A percentile compares a stretch with the other conserved stretches of the same genome.
These are phyloP conservation scores for Ochotona princeps DNA, from an alignment of 2,113 vertebrate genomes.

Conservation along the genomic window DNA sequence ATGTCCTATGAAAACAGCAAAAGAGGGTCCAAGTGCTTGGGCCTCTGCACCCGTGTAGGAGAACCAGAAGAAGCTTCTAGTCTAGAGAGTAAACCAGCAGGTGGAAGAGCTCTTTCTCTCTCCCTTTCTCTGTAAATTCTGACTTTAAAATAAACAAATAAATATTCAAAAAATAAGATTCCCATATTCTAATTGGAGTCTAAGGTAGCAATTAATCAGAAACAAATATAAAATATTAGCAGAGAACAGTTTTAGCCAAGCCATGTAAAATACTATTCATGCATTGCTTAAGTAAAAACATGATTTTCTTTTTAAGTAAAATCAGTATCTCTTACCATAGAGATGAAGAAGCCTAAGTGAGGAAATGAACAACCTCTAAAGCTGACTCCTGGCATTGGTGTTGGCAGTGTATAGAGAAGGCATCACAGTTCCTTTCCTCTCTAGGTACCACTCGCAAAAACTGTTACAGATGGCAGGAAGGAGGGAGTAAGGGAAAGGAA, in stretches of 20 bases:
- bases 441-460: not conserved
- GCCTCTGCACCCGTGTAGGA: too few species aligned
- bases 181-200: not conserved
- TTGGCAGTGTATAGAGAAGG: not conserved
- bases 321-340: not conserved
- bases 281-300: constrained; percentile 18
- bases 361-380: too few species aligned
- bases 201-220: not conserved
- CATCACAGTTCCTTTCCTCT: not conserved
- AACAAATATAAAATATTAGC: not conserved
- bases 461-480: not conserved
- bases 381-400: not conserved
- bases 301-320: too few species aligned
- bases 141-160: too few species aligned
- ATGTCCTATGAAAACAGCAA: too few species aligned
- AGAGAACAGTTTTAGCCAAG: not conserved
- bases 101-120: too few species aligned
- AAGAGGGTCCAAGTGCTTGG: too few species aligned
- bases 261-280: not conserved
- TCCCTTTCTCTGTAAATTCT: too few species aligned
- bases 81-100: too few species aligned
- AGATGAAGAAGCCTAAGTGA: not conserved
- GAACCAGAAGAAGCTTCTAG: too few species aligned
- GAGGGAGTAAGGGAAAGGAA: not conserved
- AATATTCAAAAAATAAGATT: too few species aligned